Conservation (phyloP, 2,797 vertebrate species). For the Halcyon chelicuti region DNA sequence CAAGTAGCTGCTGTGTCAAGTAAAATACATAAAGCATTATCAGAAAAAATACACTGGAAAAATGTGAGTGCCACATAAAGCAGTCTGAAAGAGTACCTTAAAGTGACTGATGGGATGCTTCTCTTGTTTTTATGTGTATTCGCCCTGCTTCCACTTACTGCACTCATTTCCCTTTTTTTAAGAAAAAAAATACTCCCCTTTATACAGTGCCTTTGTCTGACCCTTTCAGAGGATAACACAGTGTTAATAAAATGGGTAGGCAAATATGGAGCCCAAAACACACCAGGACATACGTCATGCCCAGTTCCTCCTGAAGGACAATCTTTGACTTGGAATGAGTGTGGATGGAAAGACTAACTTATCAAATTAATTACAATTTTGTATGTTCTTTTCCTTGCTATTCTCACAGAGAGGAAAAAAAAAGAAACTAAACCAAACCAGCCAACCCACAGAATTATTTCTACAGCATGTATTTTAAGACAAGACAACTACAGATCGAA, state of each 20-base stretch:
- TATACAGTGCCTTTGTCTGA: neutral
- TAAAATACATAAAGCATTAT: slow-evolving; percentile 38
- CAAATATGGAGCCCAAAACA: slow-evolving; percentile 51
- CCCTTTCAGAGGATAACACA: slow-evolving; percentile 22
- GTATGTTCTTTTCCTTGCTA: neutral
- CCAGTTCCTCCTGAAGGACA: neutral
- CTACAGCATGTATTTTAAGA: neutral
- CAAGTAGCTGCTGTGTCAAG: slow-evolving; percentile 8
- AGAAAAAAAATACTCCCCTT: neutral
- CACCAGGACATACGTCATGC: neutral
- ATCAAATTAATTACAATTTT: neutral
- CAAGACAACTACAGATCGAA: neutral
- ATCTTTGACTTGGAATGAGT: neutral
- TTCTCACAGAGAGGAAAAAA: neutral
- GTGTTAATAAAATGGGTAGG: slow-evolving; percentile 36
- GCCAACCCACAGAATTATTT: neutral
- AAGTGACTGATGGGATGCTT: slow-evolving; percentile 27
- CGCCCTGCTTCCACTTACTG: slow-evolving; percentile 25
- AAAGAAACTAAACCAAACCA: neutral
- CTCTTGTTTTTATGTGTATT: slow-evolving; percentile 12
- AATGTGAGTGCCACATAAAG: slow-evolving; percentile 24
- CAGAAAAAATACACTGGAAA: slow-evolving; percentile 48
- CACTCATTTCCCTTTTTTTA: slow-evolving; percentile 12
- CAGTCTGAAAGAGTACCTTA: neutral
- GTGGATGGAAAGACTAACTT: neutral